Evolutionary conservation across 37 sponge, comb jelly and placozoan species (phyloP), one percentile per base, ranked within the genome.

Genomic region (Bolinopsis microptera): DNA sequence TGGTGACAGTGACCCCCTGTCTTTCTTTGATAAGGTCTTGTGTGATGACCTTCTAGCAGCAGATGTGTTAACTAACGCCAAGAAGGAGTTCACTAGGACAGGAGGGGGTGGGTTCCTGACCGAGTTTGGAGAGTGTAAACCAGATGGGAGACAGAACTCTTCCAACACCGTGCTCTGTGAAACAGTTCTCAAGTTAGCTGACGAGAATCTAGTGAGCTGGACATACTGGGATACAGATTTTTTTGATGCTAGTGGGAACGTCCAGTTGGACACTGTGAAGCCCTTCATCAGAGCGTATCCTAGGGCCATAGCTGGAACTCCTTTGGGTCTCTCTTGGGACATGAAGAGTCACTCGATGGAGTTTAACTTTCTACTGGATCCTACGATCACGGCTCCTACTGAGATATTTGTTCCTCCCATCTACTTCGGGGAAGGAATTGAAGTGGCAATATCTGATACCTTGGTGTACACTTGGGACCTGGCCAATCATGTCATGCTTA

Each of bases 51-150:
- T 72, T 24, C 75, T 72, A n/a, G 75, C 75, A 24, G 31, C 31
- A 8, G 75, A 72, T 21, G 75, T 72, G 5, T 13, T 48, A 5
- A 18, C 61, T 48, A 48, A 48, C 61, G 61, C 75, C n/a, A n/a
- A 21, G 18, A 28, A 72, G 26, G 75, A 72, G 75, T n/a, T 28
- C 75, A n/a, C 31, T 72, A 5, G 75, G 75, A 72, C 75, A 28
- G 75, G 75, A 21, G 75, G 75, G 26, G 75, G 75, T 23, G 31
- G 75, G 13, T 72, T 72, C 75, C 75, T 72, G 22, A 72, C 75
- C 75, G 75, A 72, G 75, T 72, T 72, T 72, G 75, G 75, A n/a
- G 75, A 72, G 26, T 72, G 75, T 21, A n/a, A 72, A 8, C 75
- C 75, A n/a, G 75, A 72, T n/a, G 75, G 75, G 13, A 5, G 75